Base-by-base conservation (phyloP, 2,888 invertebrate species). In the Polymixis flavicincta region DNA sequence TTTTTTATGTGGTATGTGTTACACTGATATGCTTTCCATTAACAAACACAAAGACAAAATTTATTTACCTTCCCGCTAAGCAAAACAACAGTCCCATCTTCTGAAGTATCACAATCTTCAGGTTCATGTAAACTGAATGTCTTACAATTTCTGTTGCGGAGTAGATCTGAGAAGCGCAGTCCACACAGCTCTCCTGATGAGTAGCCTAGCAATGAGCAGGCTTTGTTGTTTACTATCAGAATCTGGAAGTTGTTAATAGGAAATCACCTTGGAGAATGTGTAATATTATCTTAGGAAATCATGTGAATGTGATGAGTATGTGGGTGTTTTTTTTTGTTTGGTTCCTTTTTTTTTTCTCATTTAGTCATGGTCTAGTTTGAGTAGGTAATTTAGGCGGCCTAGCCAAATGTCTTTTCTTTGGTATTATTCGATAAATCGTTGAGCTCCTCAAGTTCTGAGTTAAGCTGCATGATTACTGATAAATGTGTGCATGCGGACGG, bases 151-250 rank as follows among this genome's bases (percentile, higher is more conserved):
- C 94, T 97, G 72, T 95, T 97, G 65, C 95, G 94, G 1, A 97
- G 91, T 13, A 97, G 91, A 64, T 97, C 97, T 0, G 95, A 94
- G 87, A 97, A 96, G 25, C 95, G 91, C 50, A 97, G 93, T 3
- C 95, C 95, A 63, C 97, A 97, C 0, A 97, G 91, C 87, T 97
- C 97, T 0, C 96, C 95, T 0, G 97, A 95, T 0, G 97, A 96
- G 84, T 97, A 97, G 17, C 97, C 97, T 42, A 97, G 93, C 52
- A 97, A 92, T 1, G 97, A 97, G 87, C 97, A 97, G 11, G 97
- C 97, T 91, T 97, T 97, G 88, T 97, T 97, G 93, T 98, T 98
- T 22, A 97, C 97, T 89, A 97, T 97, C 28, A 98, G 93, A 80
- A 98, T 97, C 97, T 97, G 92, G 6, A 92, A 92, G 55, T n/a